Conservation (phyloP, 92 coral and sea anemone genomes). For the Diadumene lineata region DNA sequence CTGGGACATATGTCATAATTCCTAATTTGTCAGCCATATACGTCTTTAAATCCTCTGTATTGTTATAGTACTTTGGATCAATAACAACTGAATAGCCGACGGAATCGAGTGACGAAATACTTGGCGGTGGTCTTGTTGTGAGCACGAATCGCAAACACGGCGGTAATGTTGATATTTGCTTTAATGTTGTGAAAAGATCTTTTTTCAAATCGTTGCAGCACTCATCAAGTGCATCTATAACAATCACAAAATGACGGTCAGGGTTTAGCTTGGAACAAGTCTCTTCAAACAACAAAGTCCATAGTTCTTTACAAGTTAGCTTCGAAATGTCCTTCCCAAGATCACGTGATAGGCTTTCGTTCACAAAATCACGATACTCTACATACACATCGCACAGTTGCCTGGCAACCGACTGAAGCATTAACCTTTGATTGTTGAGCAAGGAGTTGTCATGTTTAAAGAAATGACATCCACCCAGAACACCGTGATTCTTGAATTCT, state of each 20-base stretch:
- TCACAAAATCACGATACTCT: constrained; percentile 25
- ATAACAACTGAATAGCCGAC: constrained; percentile 7
- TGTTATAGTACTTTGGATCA: background rate
- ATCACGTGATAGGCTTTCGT: constrained; percentile 25
- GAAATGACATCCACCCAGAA: too few relatives aligned
- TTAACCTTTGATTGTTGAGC: constrained; percentile 26
- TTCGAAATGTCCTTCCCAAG: constrained; percentile 21
- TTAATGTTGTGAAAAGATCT: constrained; percentile 4
- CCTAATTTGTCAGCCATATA: background rate
- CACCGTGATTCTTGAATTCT: constrained; percentile 13
- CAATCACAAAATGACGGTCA: constrained; percentile 4
- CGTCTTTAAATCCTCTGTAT: constrained; percentile 12
- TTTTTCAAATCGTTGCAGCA: background rate
- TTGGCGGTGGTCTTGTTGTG: constrained; percentile 23
- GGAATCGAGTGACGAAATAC: constrained; percentile 5
- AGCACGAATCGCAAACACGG: constrained; percentile 19
- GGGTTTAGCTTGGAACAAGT: background rate
- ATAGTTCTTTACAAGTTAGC: constrained; percentile 32
- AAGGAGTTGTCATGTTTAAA: constrained; percentile 23
- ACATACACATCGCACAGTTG: constrained; percentile 37
- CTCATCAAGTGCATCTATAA: too few relatives aligned
- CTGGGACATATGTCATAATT: background rate
- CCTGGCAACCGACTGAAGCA: too few relatives aligned
- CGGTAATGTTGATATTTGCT: constrained; percentile 5
- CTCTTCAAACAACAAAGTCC: constrained; percentile 30